A percentile compares a stretch with the other conserved stretches of the same genome.
Evolutionary conservation across 2,888 invertebrate genomes (phyloP).

Genomic region (Harmothoe impar): DNA sequence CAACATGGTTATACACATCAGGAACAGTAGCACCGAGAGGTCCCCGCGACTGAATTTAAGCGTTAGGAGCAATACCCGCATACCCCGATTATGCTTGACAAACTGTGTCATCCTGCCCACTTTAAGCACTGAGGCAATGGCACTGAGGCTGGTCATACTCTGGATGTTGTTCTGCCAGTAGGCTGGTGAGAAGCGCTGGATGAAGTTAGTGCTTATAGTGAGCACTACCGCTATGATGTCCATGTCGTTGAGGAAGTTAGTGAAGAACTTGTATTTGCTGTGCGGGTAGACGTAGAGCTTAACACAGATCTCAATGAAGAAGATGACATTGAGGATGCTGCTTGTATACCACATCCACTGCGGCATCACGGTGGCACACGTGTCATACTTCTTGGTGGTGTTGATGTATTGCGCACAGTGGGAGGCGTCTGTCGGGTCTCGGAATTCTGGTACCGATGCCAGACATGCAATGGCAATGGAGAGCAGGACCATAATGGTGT

Average conservation of each 20-base stretch:
- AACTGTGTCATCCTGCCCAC: slow-evolving; percentile 13
- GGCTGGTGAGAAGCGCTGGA: neutral
- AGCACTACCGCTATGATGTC: slow-evolving; percentile 17
- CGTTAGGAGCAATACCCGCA: neutral
- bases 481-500: slow-evolving; percentile 20
- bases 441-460: slow-evolving; percentile 17
- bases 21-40: neutral
- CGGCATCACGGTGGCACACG: slow-evolving; percentile 28
- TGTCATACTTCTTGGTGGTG: neutral
- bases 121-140: slow-evolving; percentile 10
- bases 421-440: neutral
- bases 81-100: neutral
- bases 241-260: slow-evolving; percentile 23
- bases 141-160: slow-evolving; percentile 6
- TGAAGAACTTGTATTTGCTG: neutral
- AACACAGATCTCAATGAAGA: slow-evolving; percentile 5
- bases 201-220: neutral
- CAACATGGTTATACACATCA: slow-evolving; percentile 2
- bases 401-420: slow-evolving; percentile 10
- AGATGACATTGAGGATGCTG: slow-evolving; percentile 21
- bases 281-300: slow-evolving; percentile 19
- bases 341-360: slow-evolving; percentile 19
- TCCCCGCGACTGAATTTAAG: slow-evolving; percentile 3
- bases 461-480: slow-evolving; percentile 50
- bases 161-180: slow-evolving; percentile 30